Base-by-base conservation (phyloP, 2,888 invertebrate genomes). In the Thelaira solivaga region DNA sequence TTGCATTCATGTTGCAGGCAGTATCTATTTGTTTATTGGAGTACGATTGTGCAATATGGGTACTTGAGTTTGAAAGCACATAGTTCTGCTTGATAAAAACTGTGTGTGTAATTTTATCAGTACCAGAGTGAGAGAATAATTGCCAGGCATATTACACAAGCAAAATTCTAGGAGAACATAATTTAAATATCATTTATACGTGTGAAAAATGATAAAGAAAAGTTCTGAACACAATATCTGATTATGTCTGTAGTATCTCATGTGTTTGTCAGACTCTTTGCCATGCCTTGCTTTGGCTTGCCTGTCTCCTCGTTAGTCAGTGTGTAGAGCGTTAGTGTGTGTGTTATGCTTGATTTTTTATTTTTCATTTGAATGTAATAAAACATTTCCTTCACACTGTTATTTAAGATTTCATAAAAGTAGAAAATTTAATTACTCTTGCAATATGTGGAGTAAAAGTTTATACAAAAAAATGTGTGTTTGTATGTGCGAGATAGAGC, bases 131-230 rank as follows among this genome's bases (percentile, higher is more conserved):
- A 31, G 11, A 51, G 29, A 49, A 29, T 45, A 64, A 49, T 51
- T 76, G 64, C 41, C 26, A 43, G 34, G 36, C 24, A 53, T 55
- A 43, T 64, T 69, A 47, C 39, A 64, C 47, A 69, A 64, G 65
- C 65, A 59, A 76, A 76, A 53, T 71, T 47, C 59, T 59, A n/a
- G 47, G 11, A 59, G 53, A 16, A 71, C 51, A 53, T 34, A 65
- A 59, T 65, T 71, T 65, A 76, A 69, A 71, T 71, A 47, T 71
- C 65, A 71, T 76, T 76, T 64, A 76, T 64, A 65, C 64, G 69
- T 71, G 65, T 71, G 71, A 76, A 76, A 73, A 65, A 65, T 73
- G 57, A 65, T 73, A 73, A 73, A 59, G 65, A 65, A 73, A 65
- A 65, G 39, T 47, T 47, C 22, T 51, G 43, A 18, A 31, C 18